Evolutionary conservation across 2,113 vertebrate species (phyloP), one percentile per base, ranked within the genome.

Genomic region (Columba livia): DNA sequence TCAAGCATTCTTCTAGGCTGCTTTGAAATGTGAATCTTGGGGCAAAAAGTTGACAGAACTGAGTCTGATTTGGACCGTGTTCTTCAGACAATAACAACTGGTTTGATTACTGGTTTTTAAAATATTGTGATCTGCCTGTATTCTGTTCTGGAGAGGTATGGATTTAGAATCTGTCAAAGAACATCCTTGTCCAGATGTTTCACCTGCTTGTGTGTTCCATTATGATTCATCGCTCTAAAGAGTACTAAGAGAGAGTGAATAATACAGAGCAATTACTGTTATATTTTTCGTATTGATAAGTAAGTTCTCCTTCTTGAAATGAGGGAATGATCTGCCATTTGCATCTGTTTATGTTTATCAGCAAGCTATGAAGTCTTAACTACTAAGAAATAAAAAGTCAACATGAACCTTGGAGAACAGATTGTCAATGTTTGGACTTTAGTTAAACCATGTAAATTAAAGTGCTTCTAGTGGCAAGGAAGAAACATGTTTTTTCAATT

Each of bases 131-230:
- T 91, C 36, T 83, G 18, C 25, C 47, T 64, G 4, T 64, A 16
- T 89, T 79, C 16, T 56, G 1, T 71, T 85, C 28, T 72, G 20
- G 15, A 62, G 23, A 7, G 5, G 7, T 47, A 11, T 11, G 34
- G 13, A 32, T 85, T 48, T 71, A 48, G 34, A 90, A 5, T 15
- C 61, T 64, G 24, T 87, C 11, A 51, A 67, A 50, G 31, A 75
- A 31, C 28, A 32, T 79, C 4, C 2, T 34, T 82, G 26, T 57
- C 19, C 29, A 53, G 12, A 14, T 50, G 16, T 70, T 79, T 72
- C 14, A 71, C 8, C 17, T 47, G 16, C 10, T 72, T 0, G 1
- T 5, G 2, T 71, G 8, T 67, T 69, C 48, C 12, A 5, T 31
- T 73, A 12, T 28, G 9, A 38, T 48, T 25, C 77, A 15, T 56